Base-by-base conservation (phyloP, 2,113 vertebrate species). In the Neodontobutis hainanensis region DNA sequence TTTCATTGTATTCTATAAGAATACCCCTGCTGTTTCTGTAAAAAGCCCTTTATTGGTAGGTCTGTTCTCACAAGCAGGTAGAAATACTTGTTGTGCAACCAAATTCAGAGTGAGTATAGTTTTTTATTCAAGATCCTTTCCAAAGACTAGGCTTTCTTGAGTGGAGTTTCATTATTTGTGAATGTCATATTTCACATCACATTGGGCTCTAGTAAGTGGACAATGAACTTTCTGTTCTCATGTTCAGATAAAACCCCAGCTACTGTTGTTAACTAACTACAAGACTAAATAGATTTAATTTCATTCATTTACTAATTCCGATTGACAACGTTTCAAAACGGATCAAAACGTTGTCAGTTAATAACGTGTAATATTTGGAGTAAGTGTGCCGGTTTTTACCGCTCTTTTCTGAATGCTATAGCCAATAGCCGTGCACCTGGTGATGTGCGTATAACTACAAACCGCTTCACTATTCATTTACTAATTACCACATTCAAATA, bases 71-170 rank as follows among this genome's bases (percentile, higher is more conserved):
- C 32, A 46, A 42, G 42, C 3, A 11, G 12, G 11, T 45, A 46
- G 6, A 38, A 27, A 45, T 36, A 16, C 14, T 36, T 60, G 14
- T 10, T 38, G 51, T 36, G 45, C 47, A 35, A 53, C 27, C 34
- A 6, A 48, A 44, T 44, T 7, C 27, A 27, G 42, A 69, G 19
- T 60, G 16, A 27, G 43, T 12, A 15, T 42, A 40, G 57, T 47
- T 63, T 50, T n/a, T 57, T 47, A n/a, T 61, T 58, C 58, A 61
- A 55, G 72, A 52, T 48, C 6, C 56, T 68, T 57, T 40, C 48
- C 70, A 60, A 72, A 75, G 42, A 76, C 48, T 48, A 27, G n/a
- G 57, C 43, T 66, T 47, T 77, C 68, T 78, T 73, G 36, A 55
- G 47, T 64, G 57, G 34, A 55, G 68, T 62, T 15, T 11, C 46